Evolutionary conservation across 1,140 invertebrate genomes (phyloP).

Genomic region (Atta cephalotes): DNA sequence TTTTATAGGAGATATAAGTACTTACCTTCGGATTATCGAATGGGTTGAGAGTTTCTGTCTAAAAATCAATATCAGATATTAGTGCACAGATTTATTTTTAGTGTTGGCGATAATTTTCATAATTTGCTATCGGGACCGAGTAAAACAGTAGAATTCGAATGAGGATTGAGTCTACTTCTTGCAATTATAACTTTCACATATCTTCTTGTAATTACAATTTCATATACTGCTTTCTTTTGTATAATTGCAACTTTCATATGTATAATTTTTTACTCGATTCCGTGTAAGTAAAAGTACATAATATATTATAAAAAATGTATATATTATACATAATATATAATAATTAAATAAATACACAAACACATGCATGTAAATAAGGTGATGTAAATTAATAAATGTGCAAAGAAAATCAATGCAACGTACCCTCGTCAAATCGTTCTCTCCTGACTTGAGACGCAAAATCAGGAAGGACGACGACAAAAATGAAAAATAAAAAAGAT

Average conservation of each 20-base stretch:
- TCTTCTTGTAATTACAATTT: background rate
- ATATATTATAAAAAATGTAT: background rate
- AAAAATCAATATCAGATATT: constrained; percentile 74
- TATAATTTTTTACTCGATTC: constrained; percentile 19
- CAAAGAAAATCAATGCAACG: constrained; percentile 81
- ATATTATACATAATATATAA: background rate
- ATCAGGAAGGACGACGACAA: constrained; percentile 82
- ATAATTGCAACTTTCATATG: background rate
- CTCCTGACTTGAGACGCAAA: constrained; percentile 86
- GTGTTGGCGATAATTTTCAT: background rate
- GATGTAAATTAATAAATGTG: constrained; percentile 28
- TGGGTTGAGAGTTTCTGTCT: constrained; percentile 95
- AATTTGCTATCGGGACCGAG: background rate
- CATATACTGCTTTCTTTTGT: background rate
- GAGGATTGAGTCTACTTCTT: background rate
- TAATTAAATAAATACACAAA: constrained; percentile 7
- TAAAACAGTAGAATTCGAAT: background rate
- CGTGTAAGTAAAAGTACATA: background rate
- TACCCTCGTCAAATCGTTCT: constrained; percentile 89
- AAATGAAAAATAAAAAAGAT: constrained; percentile 82
- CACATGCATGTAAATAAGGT: background rate
- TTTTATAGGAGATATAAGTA: constrained; percentile 41
- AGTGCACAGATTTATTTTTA: background rate
- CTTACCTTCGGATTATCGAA: constrained; percentile 90
- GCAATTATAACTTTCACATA: constrained; percentile 3